Evolutionary conservation across 1,140 invertebrate species (phyloP), one percentile per base, ranked within the genome.

Genomic region (Eriosoma lanigerum): DNA sequence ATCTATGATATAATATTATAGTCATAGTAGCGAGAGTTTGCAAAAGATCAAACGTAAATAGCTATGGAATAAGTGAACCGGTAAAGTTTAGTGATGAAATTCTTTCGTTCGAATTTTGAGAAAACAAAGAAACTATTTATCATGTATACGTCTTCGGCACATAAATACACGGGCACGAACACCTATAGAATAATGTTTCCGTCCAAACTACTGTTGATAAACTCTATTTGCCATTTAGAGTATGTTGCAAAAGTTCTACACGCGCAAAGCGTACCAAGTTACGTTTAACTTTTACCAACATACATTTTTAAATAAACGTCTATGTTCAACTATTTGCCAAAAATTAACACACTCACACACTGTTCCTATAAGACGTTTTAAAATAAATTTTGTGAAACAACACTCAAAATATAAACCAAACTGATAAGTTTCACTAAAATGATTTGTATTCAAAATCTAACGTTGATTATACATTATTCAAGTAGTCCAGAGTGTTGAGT

Each of bases 161-260:
- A 19, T 38, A 76, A 76, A 58, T 68, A 70, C 24, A 15, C 0
- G 64, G 38, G 44, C 5, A 48, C 24, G 73, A 21, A 60, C 38
- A 24, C 54, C 54, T 58, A 17, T 46, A 48, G 73, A 58, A 60
- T 58, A 58, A 76, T 60, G 73, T 76, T 76, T 60, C 58, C 21
- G 73, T 76, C 12, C 13, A 38, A 76, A 60, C 26, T 76, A 60
- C 54, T 60, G 73, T 76, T 76, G 46, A 54, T 5, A 76, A 76
- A 76, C 73, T 76, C 73, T 15, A 76, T 76, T 76, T 76, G 54
- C 48, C 24, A 17, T 76, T 44, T 58, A 24, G 73, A 58, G 58
- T 44, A 60, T 76, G 52, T 56, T 75, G 21, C 50, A 9, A 58
- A 70, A 70, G 66, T 70, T 70, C 6, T 26, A 46, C 21, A 15